Base-by-base conservation (phyloP, 2,113 vertebrate species). In the Mormyrus iriodes region DNA sequence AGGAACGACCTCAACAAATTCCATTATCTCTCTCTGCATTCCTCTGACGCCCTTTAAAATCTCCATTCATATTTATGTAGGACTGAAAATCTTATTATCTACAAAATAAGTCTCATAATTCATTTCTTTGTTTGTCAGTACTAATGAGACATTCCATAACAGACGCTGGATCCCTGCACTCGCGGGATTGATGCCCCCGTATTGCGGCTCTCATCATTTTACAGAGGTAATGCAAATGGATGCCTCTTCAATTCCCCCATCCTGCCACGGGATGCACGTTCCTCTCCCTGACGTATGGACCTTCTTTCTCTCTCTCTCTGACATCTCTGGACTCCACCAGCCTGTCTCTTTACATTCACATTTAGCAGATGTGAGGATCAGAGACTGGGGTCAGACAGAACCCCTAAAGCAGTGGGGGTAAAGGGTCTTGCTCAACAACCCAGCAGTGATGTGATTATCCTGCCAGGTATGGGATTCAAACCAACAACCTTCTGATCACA, bases 81-180 rank as follows among this genome's bases (percentile, higher is more conserved):
- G 82, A 84, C 24, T 84, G 44, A 48, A 84, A 84, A 84, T 84
- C 82, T 48, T 48, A 84, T 46, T 46, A 84, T 84, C 82, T 48
- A 84, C 82, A 84, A n/a, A 84, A 84, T 46, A 84, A 84, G 82
- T 84, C 82, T 48, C 82, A 48, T 84, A 84, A 48, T 84, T 84
- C 82, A 84, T 46, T 84, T 84, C 44, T 84, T 46, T 84, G 82
- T 84, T 84, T 84, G 44, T 84, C 82, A 48, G 42, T 84, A 48
- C 39, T 84, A 84, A 84, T 84, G 82, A 84, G 82, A 84, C 39
- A 4, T 12, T 48, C 82, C 21, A 84, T n/a, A 84, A 48, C 82
- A 44, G 21, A 19, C 82, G 9, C 21, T 21, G 39, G 39, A 12
- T 12, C 44, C 82, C 24, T n/a, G 82, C 0, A 2, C 82, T 8